Base-by-base conservation (phyloP, 2,888 invertebrate genomes). In the Euplexia lucipara region DNA sequence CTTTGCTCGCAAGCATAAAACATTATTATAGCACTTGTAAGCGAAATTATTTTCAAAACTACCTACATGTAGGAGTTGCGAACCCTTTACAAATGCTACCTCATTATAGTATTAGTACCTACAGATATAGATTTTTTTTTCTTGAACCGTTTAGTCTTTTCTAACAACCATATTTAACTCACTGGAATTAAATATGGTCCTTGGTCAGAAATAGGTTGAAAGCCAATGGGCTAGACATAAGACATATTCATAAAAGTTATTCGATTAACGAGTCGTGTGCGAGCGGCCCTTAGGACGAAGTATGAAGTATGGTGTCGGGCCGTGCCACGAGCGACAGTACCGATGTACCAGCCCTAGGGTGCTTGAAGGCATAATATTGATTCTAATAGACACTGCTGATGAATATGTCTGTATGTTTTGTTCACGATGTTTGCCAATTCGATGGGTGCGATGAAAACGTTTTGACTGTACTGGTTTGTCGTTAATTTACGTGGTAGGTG, bases 291-390 rank as follows among this genome's bases (percentile, higher is more conserved):
- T 66, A 22, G 14, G 26, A n/a, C 62, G 41, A 75, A 75, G 75
- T 73, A 75, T 84, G 82, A 83, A 79, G 83, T 85, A 91, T 90
- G 91, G 90, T 90, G 90, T 86, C 89, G 81, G 84, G 3, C 72
- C 67, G 90, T 88, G 85, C 85, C 87, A 83, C 63, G 72, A 63
- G 61, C 58, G 37, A 42, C 51, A 22, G 34, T 59, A 62, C 75
- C 62, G 63, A 77, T 74, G 74, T 75, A 70, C 70, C 65, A 58
- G 42, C 44, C 42, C 47, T 44, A 41, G 56, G 47, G 49, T 70
- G 68, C 69, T 75, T 70, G 72, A 52, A 47, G 53, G 44, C 62
- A 49, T 69, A 63, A 69, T 78, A 79, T 79, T 70, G 79, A 79
- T 79, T 73, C 53, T 68, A 70, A 58, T 64, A 79, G 79, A 75